phyloP scores from a whole-genome alignment of 2,888 invertebrate genomes.

The Salticus scenicus region DNA sequence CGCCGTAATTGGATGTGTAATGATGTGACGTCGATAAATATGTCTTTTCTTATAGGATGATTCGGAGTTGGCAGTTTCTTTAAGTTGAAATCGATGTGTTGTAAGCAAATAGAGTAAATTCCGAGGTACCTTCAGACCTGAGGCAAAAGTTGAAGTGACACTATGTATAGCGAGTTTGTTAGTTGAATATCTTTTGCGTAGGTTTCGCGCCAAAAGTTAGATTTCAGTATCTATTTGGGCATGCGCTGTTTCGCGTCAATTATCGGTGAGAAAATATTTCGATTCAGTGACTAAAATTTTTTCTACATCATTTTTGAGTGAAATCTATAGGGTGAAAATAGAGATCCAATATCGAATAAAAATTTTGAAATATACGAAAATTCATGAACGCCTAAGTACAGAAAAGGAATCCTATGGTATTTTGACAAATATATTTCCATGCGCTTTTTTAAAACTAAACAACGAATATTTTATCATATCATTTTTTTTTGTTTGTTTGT shows the following conservation, averaged over 20 bases:
- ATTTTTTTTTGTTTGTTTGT: no score
- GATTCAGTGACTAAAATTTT: background rate
- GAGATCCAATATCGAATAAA: conserved; percentile 2
- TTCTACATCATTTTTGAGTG: background rate
- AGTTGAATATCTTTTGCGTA: conserved; percentile 25
- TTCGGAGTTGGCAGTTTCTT: conserved; percentile 23
- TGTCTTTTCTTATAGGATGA: conserved; percentile 52
- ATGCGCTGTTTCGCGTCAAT: conserved; percentile 36
- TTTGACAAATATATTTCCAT: no score
- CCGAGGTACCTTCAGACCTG: conserved; percentile 7
- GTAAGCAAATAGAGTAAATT: conserved; percentile 54
- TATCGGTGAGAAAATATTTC: conserved; percentile 42
- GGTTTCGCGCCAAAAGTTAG: background rate
- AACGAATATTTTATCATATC: no score
- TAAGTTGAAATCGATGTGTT: conserved; percentile 65
- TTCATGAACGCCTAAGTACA: background rate
- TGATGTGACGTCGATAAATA: conserved; percentile 70
- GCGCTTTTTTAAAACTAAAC: no score
- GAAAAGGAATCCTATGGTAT: background rate
- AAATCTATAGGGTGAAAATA: background rate
- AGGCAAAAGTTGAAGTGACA: conserved; percentile 28
- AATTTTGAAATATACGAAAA: background rate
- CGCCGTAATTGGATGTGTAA: conserved; percentile 68
- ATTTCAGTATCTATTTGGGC: conserved; percentile 14
- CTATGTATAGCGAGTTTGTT: conserved; percentile 54